phyloP scores from a whole-genome alignment of 2,113 vertebrate genomes.

The Oncorhynchus clarkii region DNA sequence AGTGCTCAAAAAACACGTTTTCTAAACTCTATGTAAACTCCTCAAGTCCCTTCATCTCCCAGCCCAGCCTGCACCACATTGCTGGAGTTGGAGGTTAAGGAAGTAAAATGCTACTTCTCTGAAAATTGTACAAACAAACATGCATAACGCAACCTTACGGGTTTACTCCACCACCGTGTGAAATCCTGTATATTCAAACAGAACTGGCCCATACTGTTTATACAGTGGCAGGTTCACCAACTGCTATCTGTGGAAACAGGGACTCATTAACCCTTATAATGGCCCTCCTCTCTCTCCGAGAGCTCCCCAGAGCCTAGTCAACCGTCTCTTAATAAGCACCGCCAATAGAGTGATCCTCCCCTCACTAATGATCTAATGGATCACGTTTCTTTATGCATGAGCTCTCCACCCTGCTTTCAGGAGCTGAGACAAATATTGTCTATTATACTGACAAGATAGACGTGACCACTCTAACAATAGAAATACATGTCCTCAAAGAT shows the following conservation, averaged over 20 bases:
- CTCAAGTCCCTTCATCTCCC: not conserved
- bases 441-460: no score
- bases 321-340: conserved; percentile 22
- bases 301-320: conserved; percentile 5
- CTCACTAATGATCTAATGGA: conserved; percentile 17
- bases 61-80: not conserved
- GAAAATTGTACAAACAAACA: not conserved
- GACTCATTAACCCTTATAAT: not conserved
- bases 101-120: not conserved
- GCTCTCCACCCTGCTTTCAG: not conserved
- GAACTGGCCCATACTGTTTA: not conserved
- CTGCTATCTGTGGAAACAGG: not conserved
- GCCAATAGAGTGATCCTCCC: not conserved
- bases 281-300: not conserved
- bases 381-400: conserved; percentile 40
- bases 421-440: conserved; percentile 1
- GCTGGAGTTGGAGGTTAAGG: not conserved
- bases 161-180: no score
- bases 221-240: not conserved
- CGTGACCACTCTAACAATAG: no score
- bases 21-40: conserved; percentile 4
- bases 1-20: no score
- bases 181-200: not conserved
- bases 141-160: not conserved
- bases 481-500: no score